phyloP scores from a whole-genome alignment of 2,888 invertebrate species.

The Disparrhopalites patrizii region DNA sequence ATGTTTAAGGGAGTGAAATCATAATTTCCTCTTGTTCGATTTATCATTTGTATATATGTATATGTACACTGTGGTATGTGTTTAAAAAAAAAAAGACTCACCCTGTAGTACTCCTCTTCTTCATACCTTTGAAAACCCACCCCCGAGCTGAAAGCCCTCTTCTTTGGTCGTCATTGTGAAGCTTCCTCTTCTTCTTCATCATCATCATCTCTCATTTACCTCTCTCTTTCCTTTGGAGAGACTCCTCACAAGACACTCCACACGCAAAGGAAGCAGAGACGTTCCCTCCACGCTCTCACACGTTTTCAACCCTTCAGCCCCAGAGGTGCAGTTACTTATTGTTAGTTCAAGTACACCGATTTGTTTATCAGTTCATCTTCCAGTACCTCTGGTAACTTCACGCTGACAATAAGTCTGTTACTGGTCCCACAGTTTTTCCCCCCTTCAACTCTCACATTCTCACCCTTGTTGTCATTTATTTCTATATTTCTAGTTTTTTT shows the following conservation, averaged over 20 bases:
- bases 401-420: constrained; percentile 1
- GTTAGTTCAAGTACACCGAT: constrained; percentile 9
- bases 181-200: too few species aligned
- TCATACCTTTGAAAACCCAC: too few species aligned
- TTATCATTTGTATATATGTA: constrained; percentile 6
- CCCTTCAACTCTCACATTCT: background rate
- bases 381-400: constrained; percentile 5
- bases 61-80: too few species aligned
- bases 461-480: too few species aligned
- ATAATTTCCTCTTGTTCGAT: background rate
- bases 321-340: background rate
- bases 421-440: background rate
- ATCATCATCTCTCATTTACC: too few species aligned
- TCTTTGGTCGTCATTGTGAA: background rate
- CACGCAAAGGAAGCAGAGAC: background rate
- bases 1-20: constrained; percentile 8
- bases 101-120: too few species aligned
- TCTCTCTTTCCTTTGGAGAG: too few species aligned
- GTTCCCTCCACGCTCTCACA: background rate
- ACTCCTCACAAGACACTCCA: background rate
- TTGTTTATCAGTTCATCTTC: constrained; percentile 15
- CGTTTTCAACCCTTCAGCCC: background rate
- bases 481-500: too few species aligned
- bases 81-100: too few species aligned
- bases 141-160: constrained; percentile 4